Evolutionary conservation across 1,140 invertebrate species (phyloP), one percentile per base, ranked within the genome.

Genomic region (Penaeus japonicus): DNA sequence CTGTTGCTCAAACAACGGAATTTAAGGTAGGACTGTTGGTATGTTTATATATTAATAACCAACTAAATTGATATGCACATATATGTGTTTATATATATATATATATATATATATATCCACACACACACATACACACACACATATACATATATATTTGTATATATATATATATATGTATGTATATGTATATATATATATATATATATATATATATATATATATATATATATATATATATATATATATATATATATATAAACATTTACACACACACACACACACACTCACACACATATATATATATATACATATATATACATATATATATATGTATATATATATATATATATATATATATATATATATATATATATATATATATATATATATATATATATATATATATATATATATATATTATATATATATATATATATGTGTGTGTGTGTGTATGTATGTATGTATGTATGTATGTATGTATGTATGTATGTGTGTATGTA

Each of bases 161-260:
- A 79, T 80, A 80, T 80, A 55, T 80, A 80, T 80, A 55, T 80
- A 80, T 80, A 80, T 79, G n/a, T 53, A 53, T 53, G 22, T 53
- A 53, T 79, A 47, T 39, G 10, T 79, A 47, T 79, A 39, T 79
- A 39, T 79, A 39, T 79, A 79, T 79, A 79, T 79, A 79, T 79
- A 39, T 39, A 79, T 79, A 39, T 79, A 79, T 79, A 79, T 79
- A 39, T 79, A 39, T 79, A 79, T 79, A 79, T 79, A 79, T 79
- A 79, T 54, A 79, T n/a, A 47, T 54, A 79, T n/a, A 79, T 54
- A 79, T 0, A 47, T 79, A 79, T 47, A 30, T 73, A 24, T 24
- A 73, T 73, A 73, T 30, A 73, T 73, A 30, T 73, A 73, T 73
- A 7, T 73, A 73, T 73, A 30, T 70, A 70, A 24, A 27, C 27